Evolutionary conservation across 2,797 vertebrate genomes (phyloP).

Genomic region (Selene dorsalis): DNA sequence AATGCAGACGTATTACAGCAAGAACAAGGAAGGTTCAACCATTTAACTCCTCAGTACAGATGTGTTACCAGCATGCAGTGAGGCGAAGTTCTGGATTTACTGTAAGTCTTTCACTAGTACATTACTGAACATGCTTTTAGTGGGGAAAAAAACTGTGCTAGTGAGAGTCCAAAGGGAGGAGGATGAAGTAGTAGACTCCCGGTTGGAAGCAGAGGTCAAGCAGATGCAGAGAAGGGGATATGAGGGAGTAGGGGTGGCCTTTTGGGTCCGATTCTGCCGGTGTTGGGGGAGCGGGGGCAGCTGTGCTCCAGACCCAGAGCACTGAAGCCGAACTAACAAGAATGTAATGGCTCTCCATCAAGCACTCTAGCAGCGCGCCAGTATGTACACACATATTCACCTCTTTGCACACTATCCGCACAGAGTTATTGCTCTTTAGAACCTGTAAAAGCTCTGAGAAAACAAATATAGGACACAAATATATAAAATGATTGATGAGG

Average conservation of each 20-base stretch:
- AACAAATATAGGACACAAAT: neutral
- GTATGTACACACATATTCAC: slow-evolving; percentile 17
- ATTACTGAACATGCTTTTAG: neutral
- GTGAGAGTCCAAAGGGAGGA: slow-evolving; percentile 11
- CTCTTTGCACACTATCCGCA: slow-evolving; percentile 3
- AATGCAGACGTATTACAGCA: neutral
- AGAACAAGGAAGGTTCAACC: neutral
- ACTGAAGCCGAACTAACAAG: slow-evolving; percentile 79
- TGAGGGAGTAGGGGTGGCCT: slow-evolving; percentile 34
- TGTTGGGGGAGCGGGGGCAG: slow-evolving; percentile 72
- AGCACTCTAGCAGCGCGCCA: slow-evolving; percentile 48
- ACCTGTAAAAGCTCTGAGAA: neutral
- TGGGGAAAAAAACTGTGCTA: neutral
- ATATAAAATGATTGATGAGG: too few relatives aligned
- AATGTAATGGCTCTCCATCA: slow-evolving; percentile 76
- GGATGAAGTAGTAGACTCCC: slow-evolving; percentile 35
- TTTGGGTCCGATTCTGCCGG: slow-evolving; percentile 53
- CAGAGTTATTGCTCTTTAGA: neutral
- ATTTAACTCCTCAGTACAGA: neutral
- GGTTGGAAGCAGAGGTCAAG: slow-evolving; percentile 46
- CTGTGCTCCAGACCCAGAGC: slow-evolving; percentile 68
- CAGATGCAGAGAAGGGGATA: slow-evolving; percentile 30
- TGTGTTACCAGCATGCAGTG: neutral
- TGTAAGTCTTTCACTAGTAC: neutral
- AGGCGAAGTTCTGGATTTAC: neutral